phyloP scores from a whole-genome alignment of 2,888 invertebrate species.

The Bimastos eiseni region DNA sequence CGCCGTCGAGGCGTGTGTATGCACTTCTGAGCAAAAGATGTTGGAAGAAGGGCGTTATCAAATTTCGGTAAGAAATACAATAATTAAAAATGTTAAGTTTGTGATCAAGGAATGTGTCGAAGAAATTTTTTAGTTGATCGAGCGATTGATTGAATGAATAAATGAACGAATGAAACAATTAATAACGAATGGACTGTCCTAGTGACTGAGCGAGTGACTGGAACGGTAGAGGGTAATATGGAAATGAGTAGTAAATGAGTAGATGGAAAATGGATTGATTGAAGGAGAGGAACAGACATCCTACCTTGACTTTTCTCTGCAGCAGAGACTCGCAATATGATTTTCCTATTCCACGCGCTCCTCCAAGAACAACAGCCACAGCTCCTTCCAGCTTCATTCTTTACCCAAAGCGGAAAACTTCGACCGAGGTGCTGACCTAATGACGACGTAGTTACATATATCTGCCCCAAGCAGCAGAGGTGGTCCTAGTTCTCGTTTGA shows the following conservation, averaged over 20 bases:
- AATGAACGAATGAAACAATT: too few relatives aligned
- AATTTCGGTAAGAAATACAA: too few relatives aligned
- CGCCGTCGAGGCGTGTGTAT: too few relatives aligned
- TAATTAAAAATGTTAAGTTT: too few relatives aligned
- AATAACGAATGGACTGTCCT: too few relatives aligned
- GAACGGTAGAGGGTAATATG: background rate
- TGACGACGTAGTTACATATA: background rate
- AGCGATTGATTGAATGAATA: too few relatives aligned
- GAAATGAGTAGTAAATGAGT: background rate
- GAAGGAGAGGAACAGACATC: background rate
- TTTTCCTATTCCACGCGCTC: conserved; percentile 33
- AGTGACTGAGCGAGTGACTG: background rate
- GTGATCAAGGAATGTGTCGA: too few relatives aligned
- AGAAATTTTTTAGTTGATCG: too few relatives aligned
- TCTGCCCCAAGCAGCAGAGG: background rate
- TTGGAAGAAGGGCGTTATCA: too few relatives aligned
- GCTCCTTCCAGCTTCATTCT: conserved; percentile 33
- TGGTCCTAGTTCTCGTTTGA: background rate
- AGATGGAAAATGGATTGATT: background rate
- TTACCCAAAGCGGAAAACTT: background rate
- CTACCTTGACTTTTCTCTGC: conserved; percentile 28
- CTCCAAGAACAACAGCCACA: conserved; percentile 32
- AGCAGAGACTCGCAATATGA: conserved; percentile 30
- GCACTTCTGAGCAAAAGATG: too few relatives aligned
- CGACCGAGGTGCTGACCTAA: background rate